Conservation (phyloP, 2,888 invertebrate species). For the Falcaria lacertinaria region DNA sequence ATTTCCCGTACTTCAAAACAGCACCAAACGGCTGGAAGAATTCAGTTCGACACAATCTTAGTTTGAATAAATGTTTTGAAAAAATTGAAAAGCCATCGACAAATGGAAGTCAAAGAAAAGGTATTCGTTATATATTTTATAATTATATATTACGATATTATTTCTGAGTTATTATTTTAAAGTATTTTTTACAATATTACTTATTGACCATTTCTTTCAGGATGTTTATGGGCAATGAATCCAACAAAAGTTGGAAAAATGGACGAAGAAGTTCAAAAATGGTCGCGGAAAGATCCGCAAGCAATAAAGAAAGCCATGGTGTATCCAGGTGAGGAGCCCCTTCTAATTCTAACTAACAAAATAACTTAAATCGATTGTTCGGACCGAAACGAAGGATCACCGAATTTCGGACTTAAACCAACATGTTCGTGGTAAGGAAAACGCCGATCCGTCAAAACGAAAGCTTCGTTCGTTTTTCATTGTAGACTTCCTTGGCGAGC, state of each 20-base stretch:
- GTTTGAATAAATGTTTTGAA: constrained; percentile 98
- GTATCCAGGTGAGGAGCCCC: constrained; percentile 84
- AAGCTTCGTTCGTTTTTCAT: too few relatives aligned
- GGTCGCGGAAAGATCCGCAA: constrained; percentile 96
- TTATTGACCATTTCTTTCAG: constrained; percentile 47
- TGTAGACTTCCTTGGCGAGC: too few relatives aligned
- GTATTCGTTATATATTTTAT: too few relatives aligned
- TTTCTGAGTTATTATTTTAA: too few relatives aligned
- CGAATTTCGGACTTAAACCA: too few relatives aligned
- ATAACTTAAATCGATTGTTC: too few relatives aligned
- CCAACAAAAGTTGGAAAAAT: constrained; percentile 96
- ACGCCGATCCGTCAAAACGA: too few relatives aligned
- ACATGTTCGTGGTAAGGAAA: too few relatives aligned
- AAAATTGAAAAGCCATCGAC: constrained; percentile 97
- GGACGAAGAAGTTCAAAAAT: constrained; percentile 98
- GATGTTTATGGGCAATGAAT: constrained; percentile 98
- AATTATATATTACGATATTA: too few relatives aligned
- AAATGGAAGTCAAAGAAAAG: constrained; percentile 91
- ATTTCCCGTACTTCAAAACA: constrained; percentile 99
- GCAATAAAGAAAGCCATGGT: constrained; percentile 97
- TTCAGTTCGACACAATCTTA: constrained; percentile 97
- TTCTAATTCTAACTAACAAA: too few relatives aligned
- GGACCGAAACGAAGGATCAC: too few relatives aligned
- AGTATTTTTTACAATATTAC: too few relatives aligned
- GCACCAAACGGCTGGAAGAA: constrained; percentile 99